A percentile compares a stretch with the other conserved stretches of the same genome.
These are phyloP conservation scores for Oryctes rhinoceros DNA, from an alignment of 1,140 invertebrate genomes.

Conservation along the genomic window DNA sequence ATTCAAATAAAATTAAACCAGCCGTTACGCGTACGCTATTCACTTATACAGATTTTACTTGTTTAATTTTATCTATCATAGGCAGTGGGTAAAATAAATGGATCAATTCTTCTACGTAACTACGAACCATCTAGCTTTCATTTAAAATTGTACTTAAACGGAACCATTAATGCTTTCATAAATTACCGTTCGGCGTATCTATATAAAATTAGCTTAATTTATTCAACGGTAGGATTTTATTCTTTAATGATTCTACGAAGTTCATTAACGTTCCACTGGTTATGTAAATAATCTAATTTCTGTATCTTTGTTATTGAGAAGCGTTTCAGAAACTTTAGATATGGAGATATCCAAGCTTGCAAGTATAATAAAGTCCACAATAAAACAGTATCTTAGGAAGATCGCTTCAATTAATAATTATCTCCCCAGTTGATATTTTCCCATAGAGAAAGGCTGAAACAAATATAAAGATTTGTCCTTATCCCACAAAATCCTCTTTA, in stretches of 20 bases:
- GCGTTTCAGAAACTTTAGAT: neutral
- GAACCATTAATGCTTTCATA: neutral
- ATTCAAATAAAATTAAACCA: constrained; percentile 37
- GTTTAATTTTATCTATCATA: constrained; percentile 12
- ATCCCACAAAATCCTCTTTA: too few relatives aligned
- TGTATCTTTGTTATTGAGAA: neutral
- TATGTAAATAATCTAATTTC: constrained; percentile 4
- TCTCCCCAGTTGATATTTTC: too few relatives aligned
- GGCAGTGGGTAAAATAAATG: neutral
- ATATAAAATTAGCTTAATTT: constrained; percentile 28
- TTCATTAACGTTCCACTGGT: neutral
- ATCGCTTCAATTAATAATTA: too few relatives aligned
- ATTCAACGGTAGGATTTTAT: constrained; percentile 19
- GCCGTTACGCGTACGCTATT: constrained; percentile 23
- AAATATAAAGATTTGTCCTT: too few relatives aligned
- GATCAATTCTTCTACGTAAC: constrained; percentile 17
- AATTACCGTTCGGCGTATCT: constrained; percentile 18
- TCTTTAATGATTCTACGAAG: constrained; percentile 15
- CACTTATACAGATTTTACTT: constrained; percentile 20
- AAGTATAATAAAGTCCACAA: neutral
- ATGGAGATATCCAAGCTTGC: neutral
- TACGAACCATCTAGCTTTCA: neutral
- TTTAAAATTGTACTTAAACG: neutral
- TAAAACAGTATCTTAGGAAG: too few relatives aligned
- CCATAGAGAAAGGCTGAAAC: too few relatives aligned